A percentile compares a stretch with the other conserved stretches of the same genome.
Conservation (phyloP, 2,888 invertebrate genomes). For the Polietes domitor region DNA sequence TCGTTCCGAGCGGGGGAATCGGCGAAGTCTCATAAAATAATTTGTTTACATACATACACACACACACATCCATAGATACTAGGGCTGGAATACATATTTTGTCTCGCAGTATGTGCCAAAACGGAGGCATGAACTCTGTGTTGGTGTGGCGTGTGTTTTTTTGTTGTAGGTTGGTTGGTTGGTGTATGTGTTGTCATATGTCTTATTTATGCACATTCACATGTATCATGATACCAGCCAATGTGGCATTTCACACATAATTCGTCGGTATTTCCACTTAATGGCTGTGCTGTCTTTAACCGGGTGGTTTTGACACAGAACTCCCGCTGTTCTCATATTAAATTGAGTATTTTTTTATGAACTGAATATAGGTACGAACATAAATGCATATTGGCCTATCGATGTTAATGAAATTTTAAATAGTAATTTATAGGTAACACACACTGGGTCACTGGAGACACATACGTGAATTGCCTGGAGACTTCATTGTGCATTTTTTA, state of each 20-base stretch:
- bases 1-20: conserved; percentile 13
- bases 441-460: not conserved
- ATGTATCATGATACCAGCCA: conserved; percentile 52
- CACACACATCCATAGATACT: not conserved
- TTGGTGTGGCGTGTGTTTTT: conserved; percentile 7
- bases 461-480: too few species aligned
- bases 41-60: conserved; percentile 50
- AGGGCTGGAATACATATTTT: conserved; percentile 12
- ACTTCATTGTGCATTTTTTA: too few species aligned
- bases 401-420: conserved; percentile 27
- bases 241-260: conserved; percentile 60
- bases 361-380: conserved; percentile 2
- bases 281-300: not conserved
- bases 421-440: conserved; percentile 20
- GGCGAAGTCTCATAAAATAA: conserved; percentile 50
- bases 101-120: conserved; percentile 45
- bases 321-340: not conserved
- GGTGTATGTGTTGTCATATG: conserved; percentile 8
- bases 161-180: not conserved
- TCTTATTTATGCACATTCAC: conserved; percentile 9
- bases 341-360: conserved; percentile 32
- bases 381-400: conserved; percentile 16
- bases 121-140: not conserved
- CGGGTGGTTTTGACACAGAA: not conserved
- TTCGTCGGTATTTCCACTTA: conserved; percentile 41